Evolutionary conservation across 2,797 vertebrate species (phyloP).

Genomic region (Gastrophryne carolinensis): DNA sequence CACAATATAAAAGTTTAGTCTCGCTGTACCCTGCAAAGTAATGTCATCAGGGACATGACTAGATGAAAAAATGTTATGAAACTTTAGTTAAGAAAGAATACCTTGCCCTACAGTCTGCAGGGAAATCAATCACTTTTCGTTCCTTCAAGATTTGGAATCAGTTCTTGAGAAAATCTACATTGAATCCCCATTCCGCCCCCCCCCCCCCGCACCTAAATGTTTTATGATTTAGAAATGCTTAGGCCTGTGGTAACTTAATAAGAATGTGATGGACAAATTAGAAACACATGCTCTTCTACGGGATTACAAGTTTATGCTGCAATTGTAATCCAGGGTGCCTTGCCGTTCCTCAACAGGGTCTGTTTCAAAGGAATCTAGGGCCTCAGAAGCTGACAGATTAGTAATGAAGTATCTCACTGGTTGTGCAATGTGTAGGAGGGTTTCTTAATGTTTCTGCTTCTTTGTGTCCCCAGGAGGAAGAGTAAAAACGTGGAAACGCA

Average conservation of each 20-base stretch:
- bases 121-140: background rate
- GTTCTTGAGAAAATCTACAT: background rate
- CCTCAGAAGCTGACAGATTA: background rate
- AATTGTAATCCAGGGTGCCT: background rate
- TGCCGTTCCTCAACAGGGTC: background rate
- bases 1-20: constrained; percentile 18
- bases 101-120: background rate
- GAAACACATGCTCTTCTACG: background rate
- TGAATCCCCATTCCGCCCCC: background rate
- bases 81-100: background rate
- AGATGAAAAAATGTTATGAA: background rate
- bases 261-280: background rate
- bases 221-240: background rate
- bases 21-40: background rate
- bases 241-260: background rate
- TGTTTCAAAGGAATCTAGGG: background rate
- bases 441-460: background rate
- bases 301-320: background rate
- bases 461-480: constrained; percentile 80
- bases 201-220: background rate
- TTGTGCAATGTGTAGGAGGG: background rate
- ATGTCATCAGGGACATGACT: background rate
- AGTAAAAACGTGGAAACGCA: constrained; percentile 97
- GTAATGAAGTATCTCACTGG: background rate
- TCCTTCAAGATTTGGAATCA: background rate